Evolutionary conservation across 2,888 invertebrate species (phyloP).

Genomic region (Acanthosepion pharaonis): DNA sequence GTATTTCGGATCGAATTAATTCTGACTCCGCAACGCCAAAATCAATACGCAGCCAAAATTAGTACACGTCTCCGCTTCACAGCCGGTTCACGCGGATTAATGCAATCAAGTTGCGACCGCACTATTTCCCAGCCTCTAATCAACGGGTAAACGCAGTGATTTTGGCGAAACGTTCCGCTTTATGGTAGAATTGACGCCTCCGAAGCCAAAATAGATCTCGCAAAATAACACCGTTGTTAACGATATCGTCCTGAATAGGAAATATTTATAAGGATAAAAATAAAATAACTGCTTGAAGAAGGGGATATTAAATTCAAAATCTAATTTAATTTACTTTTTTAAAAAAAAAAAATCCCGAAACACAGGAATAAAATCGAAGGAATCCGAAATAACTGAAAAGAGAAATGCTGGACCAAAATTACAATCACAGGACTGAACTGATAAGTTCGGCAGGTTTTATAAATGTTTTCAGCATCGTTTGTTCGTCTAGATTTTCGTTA

Average conservation of each 20-base stretch:
- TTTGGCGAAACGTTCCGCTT: background rate
- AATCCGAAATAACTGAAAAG: too few relatives aligned
- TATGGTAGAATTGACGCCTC: background rate
- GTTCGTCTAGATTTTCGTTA: too few relatives aligned
- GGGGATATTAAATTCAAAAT: background rate
- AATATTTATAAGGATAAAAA: background rate
- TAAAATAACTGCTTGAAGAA: background rate
- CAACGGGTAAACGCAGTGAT: background rate
- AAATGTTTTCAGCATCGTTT: too few relatives aligned
- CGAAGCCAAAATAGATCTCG: background rate
- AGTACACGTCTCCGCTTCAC: background rate
- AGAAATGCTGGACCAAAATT: too few relatives aligned
- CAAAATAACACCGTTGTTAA: background rate
- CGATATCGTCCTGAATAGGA: background rate
- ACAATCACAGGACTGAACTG: too few relatives aligned
- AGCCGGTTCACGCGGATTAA: background rate
- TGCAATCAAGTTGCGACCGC: background rate
- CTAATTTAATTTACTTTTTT: background rate
- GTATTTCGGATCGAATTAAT: background rate
- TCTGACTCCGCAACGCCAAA: background rate
- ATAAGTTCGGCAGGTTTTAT: too few relatives aligned
- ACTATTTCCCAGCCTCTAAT: background rate
- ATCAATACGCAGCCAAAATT: slow-evolving; percentile 10
- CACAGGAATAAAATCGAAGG: too few relatives aligned
- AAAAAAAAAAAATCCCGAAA: too few relatives aligned